These are phyloP conservation scores for Hetaerina americana DNA, from an alignment of 1,140 invertebrate genomes.

Conservation along the genomic window DNA sequence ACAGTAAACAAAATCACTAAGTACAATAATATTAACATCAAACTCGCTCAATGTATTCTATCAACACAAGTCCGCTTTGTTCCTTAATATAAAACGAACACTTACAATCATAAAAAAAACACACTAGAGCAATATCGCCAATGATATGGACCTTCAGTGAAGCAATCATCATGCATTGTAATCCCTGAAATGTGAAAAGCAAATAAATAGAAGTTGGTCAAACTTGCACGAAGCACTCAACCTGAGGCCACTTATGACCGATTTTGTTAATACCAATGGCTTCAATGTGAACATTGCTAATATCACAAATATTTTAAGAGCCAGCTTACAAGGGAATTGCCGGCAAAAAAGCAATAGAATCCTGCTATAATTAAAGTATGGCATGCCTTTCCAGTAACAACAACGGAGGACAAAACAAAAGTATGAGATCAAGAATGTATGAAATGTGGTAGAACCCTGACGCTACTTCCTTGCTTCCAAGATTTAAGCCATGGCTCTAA, in stretches of 20 bases:
- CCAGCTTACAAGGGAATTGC: neutral
- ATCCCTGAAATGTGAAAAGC: neutral
- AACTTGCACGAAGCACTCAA: neutral
- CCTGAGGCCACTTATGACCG: neutral
- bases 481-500: neutral
- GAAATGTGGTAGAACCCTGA: neutral
- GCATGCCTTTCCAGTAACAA: neutral
- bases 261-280: neutral
- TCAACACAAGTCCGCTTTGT: neutral
- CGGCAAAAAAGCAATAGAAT: neutral
- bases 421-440: neutral
- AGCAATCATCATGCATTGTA: neutral
- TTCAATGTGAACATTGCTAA: neutral
- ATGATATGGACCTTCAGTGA: neutral
- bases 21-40: conserved; percentile 1
- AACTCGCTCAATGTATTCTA: neutral
- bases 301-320: neutral
- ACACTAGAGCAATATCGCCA: neutral
- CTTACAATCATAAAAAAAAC: neutral
- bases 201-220: neutral
- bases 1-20: neutral
- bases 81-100: neutral
- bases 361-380: neutral
- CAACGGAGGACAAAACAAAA: neutral
- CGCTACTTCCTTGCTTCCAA: neutral